Evolutionary conservation across 2,888 invertebrate genomes (phyloP).

Genomic region (Subacronicta megacephala): DNA sequence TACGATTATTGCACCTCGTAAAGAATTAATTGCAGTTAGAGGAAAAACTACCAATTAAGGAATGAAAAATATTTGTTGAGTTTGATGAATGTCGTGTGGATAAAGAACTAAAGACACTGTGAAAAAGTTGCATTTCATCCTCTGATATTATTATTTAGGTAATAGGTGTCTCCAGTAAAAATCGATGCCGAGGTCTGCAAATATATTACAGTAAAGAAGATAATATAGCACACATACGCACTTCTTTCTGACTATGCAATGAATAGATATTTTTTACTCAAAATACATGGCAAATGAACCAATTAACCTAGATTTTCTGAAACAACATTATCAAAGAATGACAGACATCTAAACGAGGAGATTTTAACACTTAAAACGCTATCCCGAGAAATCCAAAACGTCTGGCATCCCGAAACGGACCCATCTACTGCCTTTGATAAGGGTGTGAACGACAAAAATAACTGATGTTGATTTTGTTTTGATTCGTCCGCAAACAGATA

Average conservation of each 20-base stretch:
- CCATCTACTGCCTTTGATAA: conserved; percentile 78
- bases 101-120: too few relatives aligned
- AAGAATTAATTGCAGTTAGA: neutral
- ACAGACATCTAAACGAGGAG: conserved; percentile 10
- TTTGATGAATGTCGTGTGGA: too few relatives aligned
- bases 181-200: too few relatives aligned
- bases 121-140: neutral
- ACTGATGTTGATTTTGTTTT: conserved; percentile 87
- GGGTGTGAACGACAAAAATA: conserved; percentile 83
- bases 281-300: too few relatives aligned
- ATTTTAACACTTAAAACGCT: conserved; percentile 14
- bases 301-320: neutral
- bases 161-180: too few relatives aligned
- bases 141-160: neutral
- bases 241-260: too few relatives aligned
- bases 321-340: conserved; percentile 6
- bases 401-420: conserved; percentile 61
- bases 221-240: too few relatives aligned
- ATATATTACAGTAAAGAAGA: too few relatives aligned
- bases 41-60: neutral
- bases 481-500: conserved; percentile 83
- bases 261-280: too few relatives aligned
- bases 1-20: neutral
- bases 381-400: conserved; percentile 33
- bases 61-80: too few relatives aligned